Percentiles rank a stretch among this genome's conserved stretches.
Evolutionary conservation across 1,140 invertebrate species (phyloP).

Genomic region (Ceratina japonica): DNA sequence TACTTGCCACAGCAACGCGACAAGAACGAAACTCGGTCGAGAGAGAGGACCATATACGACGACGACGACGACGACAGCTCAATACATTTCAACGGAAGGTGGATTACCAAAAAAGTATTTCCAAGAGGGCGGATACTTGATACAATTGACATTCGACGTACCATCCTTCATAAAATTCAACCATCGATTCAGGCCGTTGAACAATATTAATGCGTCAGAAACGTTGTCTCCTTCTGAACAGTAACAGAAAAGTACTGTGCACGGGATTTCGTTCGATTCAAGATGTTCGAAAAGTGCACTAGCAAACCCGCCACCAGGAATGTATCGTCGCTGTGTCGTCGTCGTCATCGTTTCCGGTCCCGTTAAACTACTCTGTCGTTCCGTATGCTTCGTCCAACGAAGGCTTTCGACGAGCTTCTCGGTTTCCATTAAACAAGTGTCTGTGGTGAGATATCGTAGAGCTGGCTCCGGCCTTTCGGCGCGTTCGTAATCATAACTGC

Average conservation of each 20-base stretch:
- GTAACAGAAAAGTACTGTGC: conserved; percentile 84
- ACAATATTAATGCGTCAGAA: conserved; percentile 83
- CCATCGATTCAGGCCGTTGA: conserved; percentile 80
- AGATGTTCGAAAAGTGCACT: conserved; percentile 81
- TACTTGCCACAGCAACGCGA: too few relatives aligned
- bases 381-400: conserved; percentile 77
- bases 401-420: conserved; percentile 73
- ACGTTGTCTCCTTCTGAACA: conserved; percentile 90
- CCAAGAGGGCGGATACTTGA: conserved; percentile 83
- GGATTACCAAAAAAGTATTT: conserved; percentile 83
- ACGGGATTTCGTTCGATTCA: conserved; percentile 77
- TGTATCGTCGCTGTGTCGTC: conserved; percentile 61
- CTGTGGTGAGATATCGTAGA: conserved; percentile 81
- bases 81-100: conserved; percentile 83
- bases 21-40: too few relatives aligned
- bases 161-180: conserved; percentile 73
- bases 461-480: conserved; percentile 80
- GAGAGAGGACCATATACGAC: too few relatives aligned
- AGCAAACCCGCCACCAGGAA: conserved; percentile 85
- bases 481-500: conserved; percentile 86
- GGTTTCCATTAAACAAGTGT: conserved; percentile 67
- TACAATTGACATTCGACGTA: conserved; percentile 57
- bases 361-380: conserved; percentile 44
- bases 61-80: conserved; percentile 58
- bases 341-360: too few relatives aligned